phyloP scores from a whole-genome alignment of 2,888 invertebrate species.

The Ochropleura leucogaster region DNA sequence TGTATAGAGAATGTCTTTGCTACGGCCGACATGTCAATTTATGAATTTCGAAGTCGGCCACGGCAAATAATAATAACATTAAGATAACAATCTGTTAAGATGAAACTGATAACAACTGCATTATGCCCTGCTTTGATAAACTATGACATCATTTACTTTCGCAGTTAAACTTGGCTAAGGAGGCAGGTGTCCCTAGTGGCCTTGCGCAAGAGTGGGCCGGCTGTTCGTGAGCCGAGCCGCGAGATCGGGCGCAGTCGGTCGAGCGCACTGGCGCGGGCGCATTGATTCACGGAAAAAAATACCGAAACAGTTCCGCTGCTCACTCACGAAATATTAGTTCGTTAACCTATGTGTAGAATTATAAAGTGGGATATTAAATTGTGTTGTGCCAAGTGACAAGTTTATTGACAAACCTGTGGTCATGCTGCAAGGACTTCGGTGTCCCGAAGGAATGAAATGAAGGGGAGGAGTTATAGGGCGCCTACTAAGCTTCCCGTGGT shows the following conservation, averaged over 20 bases:
- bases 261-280: constrained; percentile 71
- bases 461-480: constrained; percentile 75
- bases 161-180: constrained; percentile 71
- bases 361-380: constrained; percentile 7
- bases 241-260: constrained; percentile 66
- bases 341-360: constrained; percentile 25
- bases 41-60: no score
- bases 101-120: constrained; percentile 46
- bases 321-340: constrained; percentile 42
- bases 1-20: no score
- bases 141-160: constrained; percentile 80
- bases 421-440: constrained; percentile 64
- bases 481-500: constrained; percentile 83
- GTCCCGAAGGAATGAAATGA: constrained; percentile 82
- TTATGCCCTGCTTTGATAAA: constrained; percentile 69
- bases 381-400: constrained; percentile 64
- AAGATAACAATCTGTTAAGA: constrained; percentile 19
- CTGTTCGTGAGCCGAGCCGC: constrained; percentile 49
- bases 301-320: constrained; percentile 29
- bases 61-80: not conserved
- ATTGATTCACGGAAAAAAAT: constrained; percentile 56
- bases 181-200: constrained; percentile 76
- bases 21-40: no score
- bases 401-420: constrained; percentile 62
- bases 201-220: constrained; percentile 79